A percentile compares a stretch with the other conserved stretches of the same genome.
phyloP scores from a whole-genome alignment of 2,888 invertebrate species.

The Coecobrya sp. region DNA sequence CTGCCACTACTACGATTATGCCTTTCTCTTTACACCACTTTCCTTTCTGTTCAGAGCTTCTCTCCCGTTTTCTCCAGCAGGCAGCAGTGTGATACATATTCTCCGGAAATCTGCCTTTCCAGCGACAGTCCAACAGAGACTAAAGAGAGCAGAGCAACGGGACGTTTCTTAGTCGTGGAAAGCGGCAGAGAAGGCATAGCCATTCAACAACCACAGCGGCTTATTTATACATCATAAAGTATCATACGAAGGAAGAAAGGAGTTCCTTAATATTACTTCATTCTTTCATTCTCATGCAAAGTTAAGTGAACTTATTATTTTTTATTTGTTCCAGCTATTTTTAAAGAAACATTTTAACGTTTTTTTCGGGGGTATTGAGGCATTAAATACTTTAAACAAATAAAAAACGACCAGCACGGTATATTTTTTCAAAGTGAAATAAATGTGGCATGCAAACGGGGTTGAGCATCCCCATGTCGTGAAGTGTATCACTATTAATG shows the following conservation, averaged over 20 bases:
- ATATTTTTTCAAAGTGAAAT: slow-evolving; percentile 12
- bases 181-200: not conserved
- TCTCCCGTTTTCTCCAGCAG: slow-evolving; percentile 20
- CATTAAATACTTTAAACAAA: not conserved
- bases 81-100: slow-evolving; percentile 55
- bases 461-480: not conserved
- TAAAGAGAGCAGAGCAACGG: slow-evolving; percentile 66
- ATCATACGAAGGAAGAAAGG: not conserved
- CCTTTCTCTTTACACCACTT: not conserved
- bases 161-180: slow-evolving; percentile 49
- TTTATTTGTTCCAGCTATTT: not conserved
- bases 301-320: slow-evolving; percentile 14
- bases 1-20: slow-evolving; percentile 23
- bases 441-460: not conserved
- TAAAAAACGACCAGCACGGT: not conserved
- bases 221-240: not conserved
- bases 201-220: not conserved
- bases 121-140: slow-evolving; percentile 75
- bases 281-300: slow-evolving; percentile 39
- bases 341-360: not conserved
- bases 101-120: slow-evolving; percentile 75
- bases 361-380: not conserved
- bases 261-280: not conserved
- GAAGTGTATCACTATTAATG: slow-evolving; percentile 33
- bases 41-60: not conserved